phyloP scores from a whole-genome alignment of 2,888 invertebrate genomes.

The Athrips mouffetella region DNA sequence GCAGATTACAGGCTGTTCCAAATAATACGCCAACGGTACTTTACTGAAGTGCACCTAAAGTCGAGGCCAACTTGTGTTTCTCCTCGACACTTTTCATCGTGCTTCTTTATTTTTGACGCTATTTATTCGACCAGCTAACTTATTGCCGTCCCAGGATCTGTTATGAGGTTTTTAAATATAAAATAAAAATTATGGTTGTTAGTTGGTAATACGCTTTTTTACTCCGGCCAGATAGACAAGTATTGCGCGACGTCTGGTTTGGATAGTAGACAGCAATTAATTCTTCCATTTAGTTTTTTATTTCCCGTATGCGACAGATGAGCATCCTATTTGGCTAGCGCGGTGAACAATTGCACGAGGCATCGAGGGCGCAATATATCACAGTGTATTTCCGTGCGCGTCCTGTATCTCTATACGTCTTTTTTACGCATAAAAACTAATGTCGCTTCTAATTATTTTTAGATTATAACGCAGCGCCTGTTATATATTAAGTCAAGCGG shows the following conservation, averaged over 20 bases:
- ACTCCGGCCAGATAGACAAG: too few relatives aligned
- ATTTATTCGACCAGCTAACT: conserved; percentile 52
- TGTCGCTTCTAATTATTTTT: conserved; percentile 78
- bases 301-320: neutral
- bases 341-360: conserved; percentile 60
- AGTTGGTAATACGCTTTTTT: conserved; percentile 37
- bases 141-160: conserved; percentile 49
- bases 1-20: conserved; percentile 74
- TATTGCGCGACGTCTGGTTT: too few relatives aligned
- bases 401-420: conserved; percentile 60
- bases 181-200: conserved; percentile 51
- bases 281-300: neutral
- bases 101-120: conserved; percentile 51
- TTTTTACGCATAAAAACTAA: conserved; percentile 78
- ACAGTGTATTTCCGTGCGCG: conserved; percentile 69
- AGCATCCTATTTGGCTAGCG: conserved; percentile 35
- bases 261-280: neutral
- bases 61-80: conserved; percentile 59
- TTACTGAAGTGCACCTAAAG: conserved; percentile 61
- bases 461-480: conserved; percentile 76
- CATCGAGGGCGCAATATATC: conserved; percentile 63
- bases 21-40: conserved; percentile 70
- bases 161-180: conserved; percentile 56
- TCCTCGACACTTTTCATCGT: conserved; percentile 55
- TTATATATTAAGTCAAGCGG: conserved; percentile 71